phyloP scores from a whole-genome alignment of 1,140 invertebrate genomes.

The Cotesia chilonis region DNA sequence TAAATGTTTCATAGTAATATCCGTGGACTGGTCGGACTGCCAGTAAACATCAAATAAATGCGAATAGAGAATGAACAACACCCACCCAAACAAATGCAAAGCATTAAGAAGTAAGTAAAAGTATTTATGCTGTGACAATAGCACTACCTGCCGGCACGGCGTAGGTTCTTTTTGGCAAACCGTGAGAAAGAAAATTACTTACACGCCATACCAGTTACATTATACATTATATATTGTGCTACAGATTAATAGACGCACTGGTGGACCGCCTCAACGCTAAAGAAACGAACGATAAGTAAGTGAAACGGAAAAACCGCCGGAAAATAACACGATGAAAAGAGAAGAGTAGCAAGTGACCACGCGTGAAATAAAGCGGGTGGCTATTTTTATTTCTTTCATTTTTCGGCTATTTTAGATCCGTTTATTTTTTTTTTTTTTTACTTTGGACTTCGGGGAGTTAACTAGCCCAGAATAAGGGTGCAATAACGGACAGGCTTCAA shows the following conservation, averaged over 20 bases:
- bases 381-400: too few relatives aligned
- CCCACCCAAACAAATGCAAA: too few relatives aligned
- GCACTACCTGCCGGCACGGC: constrained; percentile 40
- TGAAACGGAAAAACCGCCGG: constrained; percentile 12
- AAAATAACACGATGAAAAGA: neutral
- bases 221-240: too few relatives aligned
- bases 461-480: constrained; percentile 22
- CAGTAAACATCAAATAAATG: constrained; percentile 31
- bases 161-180: constrained; percentile 43
- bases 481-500: neutral
- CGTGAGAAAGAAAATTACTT: constrained; percentile 52
- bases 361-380: constrained; percentile 1
- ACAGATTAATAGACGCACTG: neutral
- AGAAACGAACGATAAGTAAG: constrained; percentile 11
- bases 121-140: constrained; percentile 47
- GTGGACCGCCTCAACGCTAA: neutral
- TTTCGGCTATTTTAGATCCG: too few relatives aligned
- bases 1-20: constrained; percentile 5
- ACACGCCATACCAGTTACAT: neutral
- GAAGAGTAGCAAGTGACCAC: constrained; percentile 18
- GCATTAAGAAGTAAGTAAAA: constrained; percentile 39
- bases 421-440: too few relatives aligned
- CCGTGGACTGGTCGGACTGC: neutral
- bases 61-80: constrained; percentile 47
- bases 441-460: constrained; percentile 38